Evolutionary conservation across 2,797 vertebrate species (phyloP), one percentile per base, ranked within the genome.

Genomic region (Gephyroberyx darwinii): DNA sequence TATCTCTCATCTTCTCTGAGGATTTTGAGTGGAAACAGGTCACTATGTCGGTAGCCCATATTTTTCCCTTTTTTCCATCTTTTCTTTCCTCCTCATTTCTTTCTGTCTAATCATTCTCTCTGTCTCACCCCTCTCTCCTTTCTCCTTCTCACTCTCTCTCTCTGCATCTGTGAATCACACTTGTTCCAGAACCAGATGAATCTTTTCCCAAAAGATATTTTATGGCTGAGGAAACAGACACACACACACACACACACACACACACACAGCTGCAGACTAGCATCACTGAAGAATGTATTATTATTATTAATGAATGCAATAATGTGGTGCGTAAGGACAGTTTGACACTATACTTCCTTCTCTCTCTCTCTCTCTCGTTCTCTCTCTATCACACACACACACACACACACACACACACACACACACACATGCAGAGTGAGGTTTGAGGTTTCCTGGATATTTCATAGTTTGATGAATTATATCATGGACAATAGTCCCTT

Each of bases 131-230:
- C 41, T 43, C 4, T 14, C 41, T 43, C 12, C 4, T 2, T 13
- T 14, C 13, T 35, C 33, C 8, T 8, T 35, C 33, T 35, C 33
- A 0, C 6, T 35, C 33, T 35, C 1, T 35, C 33, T 35, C 6
- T 65, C 56, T 2, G 8, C 58, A 55, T 75, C 63, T 59, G 16
- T 51, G 45, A 66, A 47, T 74, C 68, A 69, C 58, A 81, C 79
- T 55, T 31, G 22, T 83, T 81, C 71, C 68, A 75, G 75, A 74
- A 65, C 39, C 20, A 55, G 53, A 33, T 55, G 7, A 55, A 16
- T 62, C 50, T 69, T 74, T 78, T 71, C 39, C 53, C 53, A 55
- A 33, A 33, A 31, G 53, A 31, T 30, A 33, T 17, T 17, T 10
- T 55, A 30, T 55, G 53, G 53, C 26, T 55, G 53, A 55, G 53